A percentile compares a stretch with the other conserved stretches of the same genome.
Conservation (phyloP, 2,888 invertebrate species). For the Polydrusus tereticollis region DNA sequence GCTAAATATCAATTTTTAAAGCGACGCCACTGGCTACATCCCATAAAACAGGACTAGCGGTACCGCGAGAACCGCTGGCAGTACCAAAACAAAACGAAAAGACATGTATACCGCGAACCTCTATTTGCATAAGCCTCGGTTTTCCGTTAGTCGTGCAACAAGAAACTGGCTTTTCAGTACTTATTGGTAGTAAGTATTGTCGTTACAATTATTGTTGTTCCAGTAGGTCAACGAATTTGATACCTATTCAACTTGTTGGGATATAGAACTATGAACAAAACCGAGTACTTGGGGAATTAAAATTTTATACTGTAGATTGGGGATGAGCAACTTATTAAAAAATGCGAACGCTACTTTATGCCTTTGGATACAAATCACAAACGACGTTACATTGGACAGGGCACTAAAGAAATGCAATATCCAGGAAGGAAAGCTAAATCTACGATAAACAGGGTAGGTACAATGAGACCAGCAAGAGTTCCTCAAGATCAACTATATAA, state of each 20-base stretch:
- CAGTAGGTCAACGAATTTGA: constrained; percentile 27
- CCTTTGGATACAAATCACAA: no score
- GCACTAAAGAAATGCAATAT: no score
- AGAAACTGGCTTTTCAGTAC: constrained; percentile 34
- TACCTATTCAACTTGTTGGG: constrained; percentile 7
- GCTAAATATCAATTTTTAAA: background rate
- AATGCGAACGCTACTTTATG: no score
- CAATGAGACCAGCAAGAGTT: no score
- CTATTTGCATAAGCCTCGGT: constrained; percentile 34
- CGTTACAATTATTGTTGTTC: constrained; percentile 26
- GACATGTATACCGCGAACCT: constrained; percentile 14
- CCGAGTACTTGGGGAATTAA: no score
- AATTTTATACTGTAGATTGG: no score
- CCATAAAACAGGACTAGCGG: constrained; percentile 44
- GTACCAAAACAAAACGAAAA: constrained; percentile 42
- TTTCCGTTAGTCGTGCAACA: constrained; percentile 26
- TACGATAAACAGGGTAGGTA: no score
- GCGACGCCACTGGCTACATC: constrained; percentile 15
- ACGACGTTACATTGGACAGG: no score
- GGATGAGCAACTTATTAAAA: no score
- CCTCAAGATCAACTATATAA: no score
- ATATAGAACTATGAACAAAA: background rate
- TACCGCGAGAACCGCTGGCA: constrained; percentile 44
- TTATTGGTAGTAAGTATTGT: constrained; percentile 30
- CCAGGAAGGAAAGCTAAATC: no score